These are phyloP conservation scores for Elymnias hypermnestra DNA, from an alignment of 1,140 invertebrate species.

Conservation along the genomic window DNA sequence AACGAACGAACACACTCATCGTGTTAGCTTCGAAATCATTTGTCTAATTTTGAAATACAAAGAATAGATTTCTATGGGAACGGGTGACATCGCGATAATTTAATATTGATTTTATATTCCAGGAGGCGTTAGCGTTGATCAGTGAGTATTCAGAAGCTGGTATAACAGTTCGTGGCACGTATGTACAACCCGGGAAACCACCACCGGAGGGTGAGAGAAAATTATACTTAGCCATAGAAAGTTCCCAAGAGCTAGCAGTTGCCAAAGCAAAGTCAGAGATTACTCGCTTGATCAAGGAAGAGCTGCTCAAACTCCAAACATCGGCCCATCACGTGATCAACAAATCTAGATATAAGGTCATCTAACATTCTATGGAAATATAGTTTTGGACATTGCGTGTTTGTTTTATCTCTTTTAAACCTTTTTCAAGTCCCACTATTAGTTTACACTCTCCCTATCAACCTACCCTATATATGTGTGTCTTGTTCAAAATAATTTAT, in stretches of 20 bases:
- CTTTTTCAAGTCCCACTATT: too few species aligned
- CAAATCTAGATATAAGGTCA: slow-evolving; percentile 96
- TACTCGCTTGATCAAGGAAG: slow-evolving; percentile 97
- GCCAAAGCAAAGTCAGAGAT: slow-evolving; percentile 99
- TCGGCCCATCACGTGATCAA: slow-evolving; percentile 91
- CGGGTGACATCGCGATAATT: too few species aligned
- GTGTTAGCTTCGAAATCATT: too few species aligned
- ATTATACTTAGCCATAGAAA: slow-evolving; percentile 98
- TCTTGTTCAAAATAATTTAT: too few species aligned
- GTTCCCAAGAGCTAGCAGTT: slow-evolving; percentile 96
- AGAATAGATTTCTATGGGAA: too few species aligned
- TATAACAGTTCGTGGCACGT: slow-evolving; percentile 98
- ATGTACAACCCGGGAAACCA: slow-evolving; percentile 91
- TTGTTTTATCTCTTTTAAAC: too few species aligned
- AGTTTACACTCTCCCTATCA: too few species aligned
- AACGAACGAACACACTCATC: too few species aligned
- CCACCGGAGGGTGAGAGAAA: slow-evolving; percentile 97
- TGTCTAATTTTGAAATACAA: too few species aligned
- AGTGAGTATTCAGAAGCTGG: slow-evolving; percentile 99
- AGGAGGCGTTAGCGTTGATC: slow-evolving; percentile 98
- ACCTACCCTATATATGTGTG: too few species aligned
- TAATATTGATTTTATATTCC: slow-evolving; percentile 13
- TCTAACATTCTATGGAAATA: slow-evolving; percentile 76
- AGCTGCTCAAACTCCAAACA: slow-evolving; percentile 94
- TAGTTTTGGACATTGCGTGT: too few species aligned